phyloP scores from a whole-genome alignment of 2,888 invertebrate species.

The Mesochorus sp. region DNA sequence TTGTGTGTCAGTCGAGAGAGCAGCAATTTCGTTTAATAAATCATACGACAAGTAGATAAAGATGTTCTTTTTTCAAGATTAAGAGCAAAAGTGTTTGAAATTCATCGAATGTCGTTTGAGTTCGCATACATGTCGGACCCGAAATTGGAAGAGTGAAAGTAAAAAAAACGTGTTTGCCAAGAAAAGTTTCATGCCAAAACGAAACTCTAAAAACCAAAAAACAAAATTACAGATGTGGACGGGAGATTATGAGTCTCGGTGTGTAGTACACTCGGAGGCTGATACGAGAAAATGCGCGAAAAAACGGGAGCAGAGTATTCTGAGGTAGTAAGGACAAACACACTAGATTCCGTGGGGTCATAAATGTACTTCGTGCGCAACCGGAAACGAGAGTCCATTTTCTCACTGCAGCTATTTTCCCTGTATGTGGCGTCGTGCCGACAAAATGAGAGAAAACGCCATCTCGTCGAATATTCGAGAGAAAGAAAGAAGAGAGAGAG shows the following conservation, averaged over 20 bases:
- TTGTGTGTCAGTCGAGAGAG: conserved; percentile 1
- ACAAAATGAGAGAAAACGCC: conserved; percentile 17
- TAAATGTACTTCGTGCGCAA: conserved; percentile 47
- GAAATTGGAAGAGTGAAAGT: neutral
- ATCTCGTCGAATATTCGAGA: neutral
- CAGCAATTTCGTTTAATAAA: neutral
- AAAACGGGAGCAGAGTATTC: neutral
- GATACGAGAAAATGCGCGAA: neutral
- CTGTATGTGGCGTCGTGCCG: neutral
- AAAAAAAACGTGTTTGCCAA: neutral
- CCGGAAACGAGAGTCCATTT: conserved; percentile 44
- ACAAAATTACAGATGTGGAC: neutral
- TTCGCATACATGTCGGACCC: no score
- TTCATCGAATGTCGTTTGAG: neutral
- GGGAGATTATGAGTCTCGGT: neutral
- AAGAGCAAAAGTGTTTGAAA: neutral
- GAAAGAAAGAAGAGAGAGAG: neutral
- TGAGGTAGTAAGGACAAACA: neutral
- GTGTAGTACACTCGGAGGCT: neutral
- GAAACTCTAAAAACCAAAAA: neutral
- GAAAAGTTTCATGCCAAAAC: neutral
- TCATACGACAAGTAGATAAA: neutral
- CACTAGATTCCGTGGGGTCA: conserved; percentile 34
- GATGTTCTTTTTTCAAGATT: conserved; percentile 3
- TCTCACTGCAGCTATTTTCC: neutral